Conservation (phyloP, 2,888 invertebrate species). For the Melanostoma scalare region DNA sequence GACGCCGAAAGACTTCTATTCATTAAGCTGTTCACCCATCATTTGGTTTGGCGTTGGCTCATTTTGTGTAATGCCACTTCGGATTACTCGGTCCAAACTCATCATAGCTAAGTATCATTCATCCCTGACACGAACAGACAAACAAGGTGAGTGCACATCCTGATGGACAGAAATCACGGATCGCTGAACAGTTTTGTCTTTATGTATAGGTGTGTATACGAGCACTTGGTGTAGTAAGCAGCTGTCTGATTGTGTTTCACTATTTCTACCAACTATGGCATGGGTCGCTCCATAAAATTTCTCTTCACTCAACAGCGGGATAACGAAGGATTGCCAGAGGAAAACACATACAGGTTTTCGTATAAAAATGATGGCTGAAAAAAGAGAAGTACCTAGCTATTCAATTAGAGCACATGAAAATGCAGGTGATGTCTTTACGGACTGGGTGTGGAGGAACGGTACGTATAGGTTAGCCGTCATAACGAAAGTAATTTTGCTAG, state of each 20-base stretch:
- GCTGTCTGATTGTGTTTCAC: slow-evolving; percentile 35
- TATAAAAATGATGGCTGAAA: slow-evolving; percentile 47
- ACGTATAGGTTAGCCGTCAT: background rate
- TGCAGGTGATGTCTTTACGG: slow-evolving; percentile 45
- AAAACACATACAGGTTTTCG: slow-evolving; percentile 8
- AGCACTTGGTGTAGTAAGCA: slow-evolving; percentile 22
- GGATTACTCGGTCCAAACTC: slow-evolving; percentile 50
- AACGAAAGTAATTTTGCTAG: slow-evolving; percentile 31
- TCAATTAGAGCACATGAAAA: slow-evolving; percentile 52
- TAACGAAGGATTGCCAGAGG: slow-evolving; percentile 25
- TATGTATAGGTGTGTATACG: slow-evolving; percentile 8
- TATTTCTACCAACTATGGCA: slow-evolving; percentile 1
- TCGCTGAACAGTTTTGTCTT: slow-evolving; percentile 20
- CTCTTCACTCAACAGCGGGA: slow-evolving; percentile 41
- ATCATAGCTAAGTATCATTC: slow-evolving; percentile 61
- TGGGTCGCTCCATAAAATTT: slow-evolving; percentile 44
- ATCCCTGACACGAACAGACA: slow-evolving; percentile 56
- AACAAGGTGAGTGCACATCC: slow-evolving; percentile 48
- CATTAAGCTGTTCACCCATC: slow-evolving; percentile 10
- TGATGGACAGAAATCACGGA: slow-evolving; percentile 65
- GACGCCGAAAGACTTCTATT: slow-evolving; percentile 39
- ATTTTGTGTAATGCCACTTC: slow-evolving; percentile 35
- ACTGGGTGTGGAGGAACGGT: background rate
- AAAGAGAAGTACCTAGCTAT: slow-evolving; percentile 18
- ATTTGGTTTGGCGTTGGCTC: slow-evolving; percentile 53